phyloP scores from a whole-genome alignment of 2,113 vertebrate species.

The Origma solitaria region DNA sequence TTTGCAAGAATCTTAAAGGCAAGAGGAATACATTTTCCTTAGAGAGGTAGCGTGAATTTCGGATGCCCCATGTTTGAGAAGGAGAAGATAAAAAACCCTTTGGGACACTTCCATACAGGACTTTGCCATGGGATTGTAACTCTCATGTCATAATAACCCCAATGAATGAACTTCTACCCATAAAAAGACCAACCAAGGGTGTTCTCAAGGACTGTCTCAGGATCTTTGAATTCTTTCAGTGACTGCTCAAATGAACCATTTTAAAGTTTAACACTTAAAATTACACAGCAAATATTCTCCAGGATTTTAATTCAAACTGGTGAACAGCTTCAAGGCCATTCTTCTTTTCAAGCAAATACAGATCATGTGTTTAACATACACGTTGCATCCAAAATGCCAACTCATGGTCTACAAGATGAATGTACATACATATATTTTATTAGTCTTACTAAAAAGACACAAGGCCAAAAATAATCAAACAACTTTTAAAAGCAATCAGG shows the following conservation, averaged over 20 bases:
- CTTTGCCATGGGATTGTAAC: not conserved
- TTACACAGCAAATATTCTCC: not conserved
- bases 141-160: not conserved
- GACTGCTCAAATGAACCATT: not conserved
- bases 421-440: not conserved
- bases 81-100: not conserved
- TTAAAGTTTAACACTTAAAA: not conserved
- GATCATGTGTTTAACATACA: not conserved
- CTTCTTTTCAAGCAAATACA: not conserved
- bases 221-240: not conserved
- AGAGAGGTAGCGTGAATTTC: not conserved
- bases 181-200: not conserved
- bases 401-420: not conserved
- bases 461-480: not conserved
- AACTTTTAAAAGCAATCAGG: not conserved
- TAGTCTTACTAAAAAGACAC: not conserved
- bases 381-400: not conserved
- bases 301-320: not conserved
- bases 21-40: not conserved
- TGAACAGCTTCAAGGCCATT: not conserved
- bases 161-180: not conserved
- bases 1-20: not conserved
- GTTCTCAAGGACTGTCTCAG: not conserved
- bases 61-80: not conserved
- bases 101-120: not conserved